Evolutionary conservation across 2,888 invertebrate species (phyloP).

Genomic region (Miltochrista miniata): DNA sequence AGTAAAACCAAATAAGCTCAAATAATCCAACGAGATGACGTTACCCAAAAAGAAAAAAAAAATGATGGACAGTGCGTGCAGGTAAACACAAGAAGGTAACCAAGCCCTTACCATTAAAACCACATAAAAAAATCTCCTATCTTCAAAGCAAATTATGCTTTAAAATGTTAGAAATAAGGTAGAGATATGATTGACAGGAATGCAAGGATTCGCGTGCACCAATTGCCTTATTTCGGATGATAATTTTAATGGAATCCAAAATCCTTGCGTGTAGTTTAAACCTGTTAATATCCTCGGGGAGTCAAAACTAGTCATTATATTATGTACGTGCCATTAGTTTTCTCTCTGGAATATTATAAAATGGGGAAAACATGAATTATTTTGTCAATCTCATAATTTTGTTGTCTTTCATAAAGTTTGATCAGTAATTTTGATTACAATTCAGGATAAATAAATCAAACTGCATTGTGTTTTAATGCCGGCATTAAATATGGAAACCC

Average conservation of each 20-base stretch:
- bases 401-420: neutral
- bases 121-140: conserved; percentile 57
- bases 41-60: conserved; percentile 32
- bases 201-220: conserved; percentile 44
- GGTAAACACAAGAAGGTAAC: conserved; percentile 61
- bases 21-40: conserved; percentile 32
- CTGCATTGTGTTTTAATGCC: too few species aligned
- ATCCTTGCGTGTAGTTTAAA: conserved; percentile 40
- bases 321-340: neutral
- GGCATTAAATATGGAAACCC: too few species aligned
- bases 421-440: too few species aligned
- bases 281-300: conserved; percentile 15
- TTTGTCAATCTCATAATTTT: neutral
- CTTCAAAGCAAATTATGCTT: conserved; percentile 9
- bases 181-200: conserved; percentile 3
- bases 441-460: too few species aligned
- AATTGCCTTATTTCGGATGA: conserved; percentile 42
- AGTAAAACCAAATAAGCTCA: conserved; percentile 44
- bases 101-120: conserved; percentile 61
- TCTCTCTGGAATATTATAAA: conserved; percentile 13
- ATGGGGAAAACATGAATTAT: neutral
- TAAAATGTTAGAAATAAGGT: conserved; percentile 1
- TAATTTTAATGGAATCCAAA: conserved; percentile 54
- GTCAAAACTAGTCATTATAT: neutral
- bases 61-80: conserved; percentile 55